phyloP scores from a whole-genome alignment of 2,888 invertebrate species.

The Pachycephus smyrnensis region DNA sequence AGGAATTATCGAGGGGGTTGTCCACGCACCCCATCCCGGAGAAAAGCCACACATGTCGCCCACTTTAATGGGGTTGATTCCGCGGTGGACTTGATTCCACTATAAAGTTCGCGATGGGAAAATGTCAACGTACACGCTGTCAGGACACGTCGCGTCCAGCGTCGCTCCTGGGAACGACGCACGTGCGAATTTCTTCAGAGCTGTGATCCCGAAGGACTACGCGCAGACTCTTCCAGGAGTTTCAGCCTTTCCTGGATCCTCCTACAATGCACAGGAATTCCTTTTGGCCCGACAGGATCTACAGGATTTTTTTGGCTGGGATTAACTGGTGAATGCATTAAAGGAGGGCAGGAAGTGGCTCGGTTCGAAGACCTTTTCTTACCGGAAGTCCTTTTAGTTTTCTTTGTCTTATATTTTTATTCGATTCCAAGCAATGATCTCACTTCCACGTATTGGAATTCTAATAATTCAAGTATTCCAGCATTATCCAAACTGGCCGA shows the following conservation, averaged over 20 bases:
- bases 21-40: slow-evolving; percentile 9
- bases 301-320: slow-evolving; percentile 4
- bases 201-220: background rate
- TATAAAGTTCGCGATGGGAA: slow-evolving; percentile 29
- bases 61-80: slow-evolving; percentile 13
- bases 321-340: background rate
- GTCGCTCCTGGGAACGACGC: background rate
- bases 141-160: background rate
- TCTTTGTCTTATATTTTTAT: background rate
- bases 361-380: background rate
- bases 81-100: slow-evolving; percentile 24
- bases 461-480: background rate
- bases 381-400: background rate
- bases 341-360: background rate
- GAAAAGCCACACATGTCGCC: slow-evolving; percentile 19
- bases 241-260: background rate
- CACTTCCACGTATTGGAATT: background rate
- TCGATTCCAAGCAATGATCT: background rate
- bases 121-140: background rate
- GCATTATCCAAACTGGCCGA: no score
- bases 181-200: background rate
- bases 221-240: no score
- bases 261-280: slow-evolving; percentile 50
- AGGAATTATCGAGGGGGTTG: background rate
- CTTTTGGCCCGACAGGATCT: slow-evolving; percentile 26